Percentiles rank a stretch among this genome's conserved stretches.
These are phyloP conservation scores for Plotosus lineatus DNA, from an alignment of 2,113 vertebrate genomes.

Conservation along the genomic window DNA sequence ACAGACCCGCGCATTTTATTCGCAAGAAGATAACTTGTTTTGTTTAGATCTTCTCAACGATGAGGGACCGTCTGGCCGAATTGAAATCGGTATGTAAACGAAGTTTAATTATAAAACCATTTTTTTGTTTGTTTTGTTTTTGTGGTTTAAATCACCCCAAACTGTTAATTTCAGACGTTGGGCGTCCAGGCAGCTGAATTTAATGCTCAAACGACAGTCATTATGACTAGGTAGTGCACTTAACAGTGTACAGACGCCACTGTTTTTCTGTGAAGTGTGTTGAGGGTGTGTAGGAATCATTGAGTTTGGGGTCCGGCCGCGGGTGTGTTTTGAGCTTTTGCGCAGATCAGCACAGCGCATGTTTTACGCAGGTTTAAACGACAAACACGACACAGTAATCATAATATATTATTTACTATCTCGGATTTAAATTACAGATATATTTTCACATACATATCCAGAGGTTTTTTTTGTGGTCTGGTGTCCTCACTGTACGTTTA, in stretches of 20 bases:
- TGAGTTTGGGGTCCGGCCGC: background rate
- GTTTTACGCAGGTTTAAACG: background rate
- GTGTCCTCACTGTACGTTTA: too few species aligned
- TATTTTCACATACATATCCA: background rate
- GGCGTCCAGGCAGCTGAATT: background rate
- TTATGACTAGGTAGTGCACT: background rate
- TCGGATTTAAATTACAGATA: background rate
- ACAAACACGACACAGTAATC: too few species aligned
- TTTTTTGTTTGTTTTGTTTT: background rate
- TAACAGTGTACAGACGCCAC: background rate
- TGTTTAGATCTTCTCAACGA: slow-evolving; percentile 46
- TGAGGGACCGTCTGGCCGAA: slow-evolving; percentile 89
- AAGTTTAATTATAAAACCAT: background rate
- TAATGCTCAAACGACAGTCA: background rate
- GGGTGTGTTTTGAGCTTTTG: background rate
- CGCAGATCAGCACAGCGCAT: slow-evolving; percentile 2
- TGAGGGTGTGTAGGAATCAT: background rate
- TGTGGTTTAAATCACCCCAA: background rate
- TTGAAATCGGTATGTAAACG: slow-evolving; percentile 76
- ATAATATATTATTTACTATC: too few species aligned
- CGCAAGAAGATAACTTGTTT: slow-evolving; percentile 14
- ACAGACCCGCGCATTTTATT: background rate
- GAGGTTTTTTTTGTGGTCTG: too few species aligned
- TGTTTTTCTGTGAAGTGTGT: too few species aligned
- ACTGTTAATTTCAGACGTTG: background rate